phyloP scores from a whole-genome alignment of 2,888 invertebrate genomes.

The Mamestra brassicae region DNA sequence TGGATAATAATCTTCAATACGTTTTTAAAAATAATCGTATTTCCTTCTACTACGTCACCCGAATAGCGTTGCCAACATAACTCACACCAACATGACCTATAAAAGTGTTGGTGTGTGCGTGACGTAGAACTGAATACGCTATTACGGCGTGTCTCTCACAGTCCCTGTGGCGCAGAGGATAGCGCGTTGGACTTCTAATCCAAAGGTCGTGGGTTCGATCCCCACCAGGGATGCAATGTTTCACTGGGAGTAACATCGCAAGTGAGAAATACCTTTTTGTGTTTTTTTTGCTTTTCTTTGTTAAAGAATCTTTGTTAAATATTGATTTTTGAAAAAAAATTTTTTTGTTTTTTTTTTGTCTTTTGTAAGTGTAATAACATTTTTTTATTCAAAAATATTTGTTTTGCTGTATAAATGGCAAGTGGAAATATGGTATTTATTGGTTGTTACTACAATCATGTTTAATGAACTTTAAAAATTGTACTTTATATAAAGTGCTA shows the following conservation, averaged over 20 bases:
- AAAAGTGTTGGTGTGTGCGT: constrained; percentile 60
- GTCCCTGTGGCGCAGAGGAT: constrained; percentile 96
- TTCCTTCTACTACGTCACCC: not conserved
- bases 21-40: not conserved
- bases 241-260: constrained; percentile 47
- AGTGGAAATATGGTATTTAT: no score
- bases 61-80: constrained; percentile 22
- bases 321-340: not conserved
- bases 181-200: constrained; percentile 97
- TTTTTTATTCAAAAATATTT: no score
- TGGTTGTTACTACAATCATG: no score
- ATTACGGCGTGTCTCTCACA: constrained; percentile 68
- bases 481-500: no score
- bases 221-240: constrained; percentile 93
- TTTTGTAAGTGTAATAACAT: no score
- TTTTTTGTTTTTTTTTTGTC: no score
- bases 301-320: no score
- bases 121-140: constrained; percentile 55
- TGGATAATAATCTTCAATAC: not conserved
- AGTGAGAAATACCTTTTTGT: constrained; percentile 44
- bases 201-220: constrained; percentile 97
- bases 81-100: constrained; percentile 20
- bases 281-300: not conserved
- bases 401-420: no score
- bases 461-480: no score